Base-by-base conservation (phyloP, 2,113 vertebrate genomes). In the Syngnathus floridae region DNA sequence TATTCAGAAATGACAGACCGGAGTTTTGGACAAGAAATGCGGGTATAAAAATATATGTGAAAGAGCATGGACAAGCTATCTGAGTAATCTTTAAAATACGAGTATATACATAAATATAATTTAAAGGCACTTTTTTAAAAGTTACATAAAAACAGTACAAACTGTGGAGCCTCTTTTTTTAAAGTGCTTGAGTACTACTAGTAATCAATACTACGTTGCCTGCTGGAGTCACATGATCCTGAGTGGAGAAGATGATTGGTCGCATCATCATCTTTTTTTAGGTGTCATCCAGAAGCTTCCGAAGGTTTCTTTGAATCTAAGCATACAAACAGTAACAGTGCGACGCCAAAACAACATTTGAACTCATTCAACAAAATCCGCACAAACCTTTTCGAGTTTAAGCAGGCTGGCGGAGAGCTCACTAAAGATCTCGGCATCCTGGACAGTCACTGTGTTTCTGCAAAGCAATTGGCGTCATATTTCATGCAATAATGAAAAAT, bases 331-430 rank as follows among this genome's bases (percentile, higher is more conserved):
- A 41, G 10, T 22, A 21, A 19, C 19, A 41, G 59, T 10, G 19
- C 7, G 7, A 21, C n/a, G 4, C 38, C 40, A 22, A 13, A 59
- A 36, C 14, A 37, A n/a, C 7, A 26, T 54, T 54, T n/a, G 6
- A 36, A 14, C 7, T 17, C 16, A 16, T 21, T 40, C 6, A 40
- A 13, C 17, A 54, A 62, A 52, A 59, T 22, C 2, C 0, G 26
- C 36, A 78, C 74, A 19, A 73, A 91, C 87, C 86, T 87, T 88
- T 62, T 90, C 88, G 10, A 88, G 80, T 59, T 83, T 90, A 68
- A 90, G 78, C 62, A 90, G 75, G 76, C 88, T 88, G 69, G 84
- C 74, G 0, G 84, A 87, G 35, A 90, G 74, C 26, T 90, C 88
- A 54, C 81, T 82, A 0, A 84, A 87, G 8, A 89, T 80, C 62